Percentiles rank a stretch among this genome's conserved stretches.
Conservation (phyloP, 2,888 invertebrate species). For the Epirrhoe alternata region DNA sequence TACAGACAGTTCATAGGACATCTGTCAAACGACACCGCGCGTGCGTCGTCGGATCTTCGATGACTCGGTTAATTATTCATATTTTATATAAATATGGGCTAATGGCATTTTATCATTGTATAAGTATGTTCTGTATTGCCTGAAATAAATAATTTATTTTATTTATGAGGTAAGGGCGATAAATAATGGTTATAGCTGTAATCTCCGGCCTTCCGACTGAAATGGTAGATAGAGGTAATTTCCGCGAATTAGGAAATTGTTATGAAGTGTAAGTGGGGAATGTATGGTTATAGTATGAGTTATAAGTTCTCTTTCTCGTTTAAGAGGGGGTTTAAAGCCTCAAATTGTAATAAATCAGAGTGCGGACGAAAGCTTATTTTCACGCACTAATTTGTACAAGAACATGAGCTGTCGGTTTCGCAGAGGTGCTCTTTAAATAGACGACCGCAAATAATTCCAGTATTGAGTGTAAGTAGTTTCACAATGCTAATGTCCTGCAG, state of each 20-base stretch:
- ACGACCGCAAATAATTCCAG: neutral
- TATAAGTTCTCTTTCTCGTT: constrained; percentile 14
- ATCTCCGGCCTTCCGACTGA: constrained; percentile 10
- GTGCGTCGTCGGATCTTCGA: too few species aligned
- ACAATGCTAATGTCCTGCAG: constrained; percentile 9
- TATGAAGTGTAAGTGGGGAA: constrained; percentile 27
- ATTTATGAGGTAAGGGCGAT: constrained; percentile 10
- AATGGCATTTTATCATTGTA: too few species aligned
- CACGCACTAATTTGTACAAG: neutral
- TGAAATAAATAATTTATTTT: too few species aligned
- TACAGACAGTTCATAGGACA: too few species aligned
- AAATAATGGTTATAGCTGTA: constrained; percentile 1
- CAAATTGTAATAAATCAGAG: neutral
- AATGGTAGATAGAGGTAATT: constrained; percentile 15
- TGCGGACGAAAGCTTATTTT: neutral
- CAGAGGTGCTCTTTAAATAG: constrained; percentile 3
- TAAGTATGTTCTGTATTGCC: too few species aligned
- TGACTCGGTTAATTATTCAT: too few species aligned
- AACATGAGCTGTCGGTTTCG: neutral
- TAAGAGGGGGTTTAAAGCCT: neutral
- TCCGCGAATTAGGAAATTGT: constrained; percentile 16
- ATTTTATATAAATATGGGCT: too few species aligned
- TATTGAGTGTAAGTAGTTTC: constrained; percentile 6
- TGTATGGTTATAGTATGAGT: constrained; percentile 20
- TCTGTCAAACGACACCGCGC: too few species aligned